Evolutionary conservation across 2,888 invertebrate genomes (phyloP).

Genomic region (Eupelmus urozonus): DNA sequence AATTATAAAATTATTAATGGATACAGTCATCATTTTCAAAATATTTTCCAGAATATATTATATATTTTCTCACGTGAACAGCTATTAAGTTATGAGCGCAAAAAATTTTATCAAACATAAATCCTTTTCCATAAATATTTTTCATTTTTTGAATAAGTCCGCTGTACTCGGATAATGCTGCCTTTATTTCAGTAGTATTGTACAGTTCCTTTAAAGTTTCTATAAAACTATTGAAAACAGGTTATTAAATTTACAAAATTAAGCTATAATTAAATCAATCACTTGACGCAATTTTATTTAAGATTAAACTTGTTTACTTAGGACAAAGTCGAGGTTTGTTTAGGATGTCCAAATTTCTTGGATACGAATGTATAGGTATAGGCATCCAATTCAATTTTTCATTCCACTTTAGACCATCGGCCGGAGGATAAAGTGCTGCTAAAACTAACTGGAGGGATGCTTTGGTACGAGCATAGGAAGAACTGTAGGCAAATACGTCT

Average conservation of each 20-base stretch:
- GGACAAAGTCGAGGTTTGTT: slow-evolving; percentile 59
- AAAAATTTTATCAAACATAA: slow-evolving; percentile 3
- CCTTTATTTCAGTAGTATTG: slow-evolving; percentile 21
- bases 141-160: neutral
- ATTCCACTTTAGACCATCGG: slow-evolving; percentile 61
- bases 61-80: slow-evolving; percentile 43
- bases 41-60: too few species aligned
- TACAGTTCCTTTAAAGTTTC: slow-evolving; percentile 4
- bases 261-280: too few species aligned
- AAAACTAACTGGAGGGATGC: slow-evolving; percentile 65
- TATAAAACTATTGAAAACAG: neutral
- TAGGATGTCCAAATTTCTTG: slow-evolving; percentile 62
- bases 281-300: too few species aligned
- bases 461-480: slow-evolving; percentile 64
- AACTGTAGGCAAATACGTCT: slow-evolving; percentile 63
- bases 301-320: slow-evolving; percentile 57
- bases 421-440: slow-evolving; percentile 65
- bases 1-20: too few species aligned
- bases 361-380: slow-evolving; percentile 62
- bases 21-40: neutral
- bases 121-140: slow-evolving; percentile 23
- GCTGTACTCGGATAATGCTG: neutral
- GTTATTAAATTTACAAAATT: too few species aligned
- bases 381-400: slow-evolving; percentile 62
- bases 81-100: slow-evolving; percentile 20